A percentile compares a stretch with the other conserved stretches of the same genome.
phyloP scores from a whole-genome alignment of 2,797 vertebrate genomes.

The Chrosomus eos region DNA sequence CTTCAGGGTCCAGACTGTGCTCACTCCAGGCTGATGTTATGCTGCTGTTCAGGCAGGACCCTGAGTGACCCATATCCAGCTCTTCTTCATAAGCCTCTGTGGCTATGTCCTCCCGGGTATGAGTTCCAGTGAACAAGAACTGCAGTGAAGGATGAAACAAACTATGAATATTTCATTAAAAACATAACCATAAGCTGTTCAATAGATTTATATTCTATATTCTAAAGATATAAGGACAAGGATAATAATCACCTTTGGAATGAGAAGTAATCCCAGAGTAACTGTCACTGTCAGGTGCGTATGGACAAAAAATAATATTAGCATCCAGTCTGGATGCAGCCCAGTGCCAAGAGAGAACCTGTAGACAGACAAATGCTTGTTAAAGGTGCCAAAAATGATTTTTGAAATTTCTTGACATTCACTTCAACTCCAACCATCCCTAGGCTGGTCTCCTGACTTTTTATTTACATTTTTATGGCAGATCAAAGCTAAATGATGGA shows the following conservation, averaged over 20 bases:
- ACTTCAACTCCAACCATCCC: neutral
- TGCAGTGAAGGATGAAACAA: conserved; percentile 62
- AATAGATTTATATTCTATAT: neutral
- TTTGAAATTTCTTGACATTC: neutral
- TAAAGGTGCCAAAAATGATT: neutral
- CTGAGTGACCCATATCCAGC: conserved; percentile 94
- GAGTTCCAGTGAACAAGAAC: conserved; percentile 94
- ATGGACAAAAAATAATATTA: conserved; percentile 94
- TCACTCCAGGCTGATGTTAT: conserved; percentile 99
- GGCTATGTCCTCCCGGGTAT: conserved; percentile 93
- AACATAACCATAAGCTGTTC: neutral
- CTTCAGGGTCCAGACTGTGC: conserved; percentile 97
- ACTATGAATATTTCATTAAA: neutral
- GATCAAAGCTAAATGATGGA: neutral
- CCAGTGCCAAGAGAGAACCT: conserved; percentile 91
- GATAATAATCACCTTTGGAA: conserved; percentile 88
- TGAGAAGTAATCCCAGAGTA: conserved; percentile 89
- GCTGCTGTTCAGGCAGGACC: conserved; percentile 96
- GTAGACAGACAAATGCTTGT: conserved; percentile 54
- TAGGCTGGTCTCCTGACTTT: neutral
- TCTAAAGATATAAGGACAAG: conserved; percentile 2
- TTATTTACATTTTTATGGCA: neutral
- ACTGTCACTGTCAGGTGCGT: conserved; percentile 97
- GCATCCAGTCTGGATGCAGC: conserved; percentile 97
- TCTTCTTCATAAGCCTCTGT: conserved; percentile 98